phyloP scores from a whole-genome alignment of 2,113 vertebrate species.

The Lathamus discolor region DNA sequence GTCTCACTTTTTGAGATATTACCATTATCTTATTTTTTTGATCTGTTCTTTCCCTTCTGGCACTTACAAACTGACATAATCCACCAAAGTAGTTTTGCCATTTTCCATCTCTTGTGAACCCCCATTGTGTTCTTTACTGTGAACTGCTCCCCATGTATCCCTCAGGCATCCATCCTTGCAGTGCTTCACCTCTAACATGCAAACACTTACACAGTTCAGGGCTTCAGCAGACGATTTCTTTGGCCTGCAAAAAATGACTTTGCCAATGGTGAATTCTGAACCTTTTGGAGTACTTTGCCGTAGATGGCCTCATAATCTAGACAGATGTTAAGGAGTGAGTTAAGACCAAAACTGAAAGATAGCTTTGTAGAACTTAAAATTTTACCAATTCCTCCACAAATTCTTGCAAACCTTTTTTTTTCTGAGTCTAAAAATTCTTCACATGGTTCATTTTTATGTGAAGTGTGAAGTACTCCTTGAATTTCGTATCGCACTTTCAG shows the following conservation, averaged over 20 bases:
- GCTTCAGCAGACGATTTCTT: neutral
- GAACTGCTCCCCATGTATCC: neutral
- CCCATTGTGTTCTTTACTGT: neutral
- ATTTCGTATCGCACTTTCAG: constrained; percentile 24
- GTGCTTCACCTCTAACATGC: neutral
- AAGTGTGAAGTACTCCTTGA: constrained; percentile 26
- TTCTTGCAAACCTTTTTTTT: neutral
- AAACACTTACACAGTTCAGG: neutral
- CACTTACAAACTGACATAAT: neutral
- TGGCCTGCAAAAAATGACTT: neutral
- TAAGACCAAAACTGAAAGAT: neutral
- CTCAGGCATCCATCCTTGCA: neutral
- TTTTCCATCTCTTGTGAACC: neutral
- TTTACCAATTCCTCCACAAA: neutral
- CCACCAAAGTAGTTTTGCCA: neutral
- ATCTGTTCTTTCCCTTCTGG: neutral
- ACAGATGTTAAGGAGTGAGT: neutral
- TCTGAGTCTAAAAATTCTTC: neutral
- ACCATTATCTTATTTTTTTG: neutral
- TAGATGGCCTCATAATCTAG: neutral
- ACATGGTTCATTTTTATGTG: neutral
- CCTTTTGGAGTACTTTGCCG: neutral
- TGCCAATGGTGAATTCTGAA: neutral
- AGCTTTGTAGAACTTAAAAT: neutral
- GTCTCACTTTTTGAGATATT: neutral